phyloP scores from a whole-genome alignment of 2,888 invertebrate species.

The Lymantria dispar region DNA sequence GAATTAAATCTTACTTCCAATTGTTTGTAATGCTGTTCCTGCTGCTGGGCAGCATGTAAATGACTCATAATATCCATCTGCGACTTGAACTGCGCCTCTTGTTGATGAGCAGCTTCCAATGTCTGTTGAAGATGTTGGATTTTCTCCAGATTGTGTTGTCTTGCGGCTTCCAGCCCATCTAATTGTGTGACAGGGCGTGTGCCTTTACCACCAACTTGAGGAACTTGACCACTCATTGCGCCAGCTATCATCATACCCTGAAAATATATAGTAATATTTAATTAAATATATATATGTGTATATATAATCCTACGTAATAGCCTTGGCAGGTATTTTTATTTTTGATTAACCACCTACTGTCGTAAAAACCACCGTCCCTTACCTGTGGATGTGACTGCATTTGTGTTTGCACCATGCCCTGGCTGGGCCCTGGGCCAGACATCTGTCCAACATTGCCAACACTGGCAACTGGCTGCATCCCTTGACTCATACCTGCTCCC shows the following conservation, averaged over 20 bases:
- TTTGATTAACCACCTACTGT: too few relatives aligned
- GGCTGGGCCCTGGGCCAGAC: conserved; percentile 33
- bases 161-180: conserved; percentile 86
- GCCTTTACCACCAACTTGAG: conserved; percentile 57
- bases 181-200: conserved; percentile 61
- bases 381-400: conserved; percentile 66
- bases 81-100: conserved; percentile 88
- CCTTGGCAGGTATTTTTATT: too few relatives aligned
- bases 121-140: conserved; percentile 89
- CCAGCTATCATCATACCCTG: conserved; percentile 72
- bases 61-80: conserved; percentile 89
- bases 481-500: conserved; percentile 35
- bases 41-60: conserved; percentile 89
- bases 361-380: too few relatives aligned
- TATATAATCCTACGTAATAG: too few relatives aligned
- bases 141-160: conserved; percentile 90
- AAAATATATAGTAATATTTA: background rate
- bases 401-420: conserved; percentile 57
- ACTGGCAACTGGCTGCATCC: conserved; percentile 24
- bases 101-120: conserved; percentile 89
- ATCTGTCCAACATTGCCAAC: conserved; percentile 38
- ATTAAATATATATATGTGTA: too few relatives aligned
- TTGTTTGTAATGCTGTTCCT: conserved; percentile 90
- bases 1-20: conserved; percentile 77
- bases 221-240: conserved; percentile 57